Evolutionary conservation across 2,113 vertebrate genomes (phyloP).

Genomic region (Rhipidura dahli): DNA sequence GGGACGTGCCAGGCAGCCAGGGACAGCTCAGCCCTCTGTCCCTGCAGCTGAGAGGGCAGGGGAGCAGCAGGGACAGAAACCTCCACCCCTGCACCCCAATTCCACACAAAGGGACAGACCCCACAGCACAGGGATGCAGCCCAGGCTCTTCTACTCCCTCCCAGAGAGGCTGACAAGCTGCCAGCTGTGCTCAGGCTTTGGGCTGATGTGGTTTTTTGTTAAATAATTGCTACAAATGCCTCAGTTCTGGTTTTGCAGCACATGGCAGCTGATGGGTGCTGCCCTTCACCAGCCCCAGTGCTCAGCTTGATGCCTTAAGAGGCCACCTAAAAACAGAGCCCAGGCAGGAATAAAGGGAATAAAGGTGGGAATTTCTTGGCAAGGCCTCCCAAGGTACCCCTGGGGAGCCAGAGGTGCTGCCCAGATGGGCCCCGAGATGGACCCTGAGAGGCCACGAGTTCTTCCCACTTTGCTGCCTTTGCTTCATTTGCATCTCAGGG

Average conservation of each 20-base stretch:
- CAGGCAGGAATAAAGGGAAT: too few relatives aligned
- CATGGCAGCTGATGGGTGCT: not conserved
- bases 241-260: not conserved
- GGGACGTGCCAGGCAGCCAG: not conserved
- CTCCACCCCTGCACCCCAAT: fast-evolving
- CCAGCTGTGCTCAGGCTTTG: not conserved
- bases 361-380: too few relatives aligned
- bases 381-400: too few relatives aligned
- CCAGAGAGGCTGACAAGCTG: not conserved
- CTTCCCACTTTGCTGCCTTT: too few relatives aligned
- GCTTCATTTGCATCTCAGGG: too few relatives aligned
- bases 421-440: too few relatives aligned
- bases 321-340: too few relatives aligned
- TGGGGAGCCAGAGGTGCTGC: too few relatives aligned
- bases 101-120: not conserved
- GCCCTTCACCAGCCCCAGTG: fast-evolving
- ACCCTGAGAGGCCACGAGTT: too few relatives aligned
- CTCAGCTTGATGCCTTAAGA: not conserved
- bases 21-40: not conserved
- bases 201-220: too few relatives aligned
- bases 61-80: not conserved
- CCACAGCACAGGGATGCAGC: not conserved
- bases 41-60: not conserved
- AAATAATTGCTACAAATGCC: not conserved
- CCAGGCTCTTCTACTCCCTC: not conserved